Evolutionary conservation across 2,113 vertebrate genomes (phyloP), one percentile per base, ranked within the genome.

Genomic region (Tretioscincus oriximinensis): DNA sequence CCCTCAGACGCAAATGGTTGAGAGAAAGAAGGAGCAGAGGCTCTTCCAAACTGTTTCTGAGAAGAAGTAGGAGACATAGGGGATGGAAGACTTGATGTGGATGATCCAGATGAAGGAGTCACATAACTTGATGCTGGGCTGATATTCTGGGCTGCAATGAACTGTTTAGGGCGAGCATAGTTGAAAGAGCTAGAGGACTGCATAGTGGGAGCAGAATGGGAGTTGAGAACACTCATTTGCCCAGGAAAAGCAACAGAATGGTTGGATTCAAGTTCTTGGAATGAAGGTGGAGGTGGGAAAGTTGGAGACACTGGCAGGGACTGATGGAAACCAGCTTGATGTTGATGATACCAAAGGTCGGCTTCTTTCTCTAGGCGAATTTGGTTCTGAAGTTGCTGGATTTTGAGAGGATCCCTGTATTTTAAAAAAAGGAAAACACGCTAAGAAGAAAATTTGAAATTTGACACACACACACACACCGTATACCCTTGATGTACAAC

Each of bases 111-210:
- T 88, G 97, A 96, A 21, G 96, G 97, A 85, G 97, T 94, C 89
- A 93, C 84, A n/a, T 94, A 97, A 85, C 95, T 94, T 3, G 96
- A 91, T 68, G 95, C 90, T n/a, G 95, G 94, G 41, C 93, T 94
- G 61, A 94, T 90, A 35, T 93, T 97, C 94, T 99, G 98, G 31
- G 98, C 98, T 2, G 98, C 98, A 60, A 99, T 99, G 94, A 99
- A 99, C 94, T 99, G 98, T 92, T 99, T 99, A 90, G 98, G 98
- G 70, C 98, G 96, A 90, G 98, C 97, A 54, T 99, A 99, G 95
- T 99, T 99, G 93, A 99, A 99, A 75, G 98, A 97, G 93, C 97
- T 95, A 80, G 95, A 92, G 68, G 97, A 95, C 94, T 99, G 98
- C 98, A 99, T 99, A 95, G 95, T 85, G 82, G 95, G 84, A 77